Evolutionary conservation across 2,797 vertebrate species (phyloP).

Genomic region (Nothura maculosa): DNA sequence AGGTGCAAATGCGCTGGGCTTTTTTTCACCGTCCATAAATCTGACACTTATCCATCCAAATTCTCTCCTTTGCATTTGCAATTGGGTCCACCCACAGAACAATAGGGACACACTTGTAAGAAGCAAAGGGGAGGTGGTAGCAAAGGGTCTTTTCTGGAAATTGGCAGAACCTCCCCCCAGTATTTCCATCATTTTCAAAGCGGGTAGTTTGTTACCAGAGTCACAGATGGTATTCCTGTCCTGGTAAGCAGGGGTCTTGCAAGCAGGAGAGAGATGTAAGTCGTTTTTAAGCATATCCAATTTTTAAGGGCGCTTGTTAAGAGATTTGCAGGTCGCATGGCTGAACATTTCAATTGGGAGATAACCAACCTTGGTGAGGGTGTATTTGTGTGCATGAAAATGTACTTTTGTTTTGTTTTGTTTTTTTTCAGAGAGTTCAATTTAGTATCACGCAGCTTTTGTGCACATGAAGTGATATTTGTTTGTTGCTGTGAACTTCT

Average conservation of each 20-base stretch:
- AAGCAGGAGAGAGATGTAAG: conserved; percentile 30
- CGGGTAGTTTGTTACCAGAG: conserved; percentile 39
- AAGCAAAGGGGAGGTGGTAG: background rate
- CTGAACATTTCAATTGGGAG: conserved; percentile 41
- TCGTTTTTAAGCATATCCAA: background rate
- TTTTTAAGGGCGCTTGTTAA: conserved; percentile 23
- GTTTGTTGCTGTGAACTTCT: conserved; percentile 42
- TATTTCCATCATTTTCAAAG: conserved; percentile 27
- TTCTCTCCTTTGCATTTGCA: conserved; percentile 16
- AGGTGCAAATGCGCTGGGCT: conserved; percentile 24
- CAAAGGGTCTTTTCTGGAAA: background rate
- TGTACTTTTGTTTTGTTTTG: background rate
- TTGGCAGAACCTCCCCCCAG: background rate
- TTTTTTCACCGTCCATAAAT: conserved; percentile 1
- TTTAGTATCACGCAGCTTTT: conserved; percentile 38
- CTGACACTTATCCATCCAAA: background rate
- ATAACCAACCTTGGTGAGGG: background rate
- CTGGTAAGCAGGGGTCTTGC: background rate
- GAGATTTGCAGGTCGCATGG: conserved; percentile 29
- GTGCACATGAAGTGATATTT: conserved; percentile 41
- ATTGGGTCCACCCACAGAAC: background rate
- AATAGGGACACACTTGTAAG: background rate
- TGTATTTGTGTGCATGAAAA: conserved; percentile 25
- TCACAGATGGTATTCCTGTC: conserved; percentile 15
- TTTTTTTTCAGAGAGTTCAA: background rate